These are phyloP conservation scores for Indicator indicator DNA, from an alignment of 2,113 vertebrate species.

Conservation along the genomic window DNA sequence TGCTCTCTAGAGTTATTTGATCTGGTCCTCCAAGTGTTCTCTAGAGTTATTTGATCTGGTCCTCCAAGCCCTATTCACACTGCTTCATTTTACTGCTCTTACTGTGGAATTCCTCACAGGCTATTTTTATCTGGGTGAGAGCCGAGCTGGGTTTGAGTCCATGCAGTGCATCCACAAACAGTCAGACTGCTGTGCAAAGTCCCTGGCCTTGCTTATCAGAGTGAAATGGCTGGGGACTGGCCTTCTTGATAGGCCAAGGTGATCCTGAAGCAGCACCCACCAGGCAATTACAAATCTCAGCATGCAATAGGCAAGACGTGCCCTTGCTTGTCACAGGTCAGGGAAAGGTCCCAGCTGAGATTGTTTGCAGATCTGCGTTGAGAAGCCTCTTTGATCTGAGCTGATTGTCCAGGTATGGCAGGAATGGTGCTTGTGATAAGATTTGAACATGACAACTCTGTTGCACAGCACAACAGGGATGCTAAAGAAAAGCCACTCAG, in stretches of 20 bases:
- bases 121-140: not conserved
- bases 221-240: not conserved
- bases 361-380: not conserved
- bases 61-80: not conserved
- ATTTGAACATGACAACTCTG: not conserved
- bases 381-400: not conserved
- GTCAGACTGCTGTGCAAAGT: not conserved
- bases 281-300: not conserved
- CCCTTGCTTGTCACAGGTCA: not conserved
- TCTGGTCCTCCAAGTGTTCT: slow-evolving; percentile 15
- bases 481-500: not conserved
- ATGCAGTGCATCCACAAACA: not conserved
- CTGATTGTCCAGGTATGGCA: not conserved
- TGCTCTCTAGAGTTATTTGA: slow-evolving; percentile 18
- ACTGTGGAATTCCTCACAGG: not conserved
- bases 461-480: fast-evolving
- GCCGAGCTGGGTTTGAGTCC: not conserved
- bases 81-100: not conserved
- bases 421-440: not conserved
- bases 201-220: not conserved
- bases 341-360: not conserved
- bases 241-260: not conserved
- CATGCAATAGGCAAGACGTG: fast-evolving
- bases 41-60: slow-evolving; percentile 5
- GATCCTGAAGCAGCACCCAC: not conserved